These are phyloP conservation scores for Xestia sexstrigata DNA, from an alignment of 2,888 invertebrate species.

Conservation along the genomic window DNA sequence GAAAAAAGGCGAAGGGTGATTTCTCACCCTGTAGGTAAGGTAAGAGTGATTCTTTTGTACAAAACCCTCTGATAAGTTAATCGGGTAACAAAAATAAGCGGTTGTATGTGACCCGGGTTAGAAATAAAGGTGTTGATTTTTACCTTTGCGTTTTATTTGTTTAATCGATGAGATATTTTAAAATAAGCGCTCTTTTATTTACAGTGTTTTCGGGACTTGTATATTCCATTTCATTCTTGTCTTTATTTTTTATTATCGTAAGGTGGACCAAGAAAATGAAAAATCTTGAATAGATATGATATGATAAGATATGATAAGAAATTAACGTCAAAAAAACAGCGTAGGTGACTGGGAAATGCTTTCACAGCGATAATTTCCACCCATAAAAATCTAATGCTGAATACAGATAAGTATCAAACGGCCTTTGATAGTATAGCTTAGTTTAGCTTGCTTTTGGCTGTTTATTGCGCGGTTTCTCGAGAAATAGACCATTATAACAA, in stretches of 20 bases:
- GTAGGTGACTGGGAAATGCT: not conserved
- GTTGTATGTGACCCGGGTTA: slow-evolving; percentile 59
- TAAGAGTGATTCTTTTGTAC: slow-evolving; percentile 61
- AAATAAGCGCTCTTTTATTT: not conserved
- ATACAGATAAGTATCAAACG: not conserved
- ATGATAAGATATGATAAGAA: too few relatives aligned
- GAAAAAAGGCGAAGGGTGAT: slow-evolving; percentile 63
- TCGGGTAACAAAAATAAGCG: slow-evolving; percentile 62
- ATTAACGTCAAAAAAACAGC: not conserved
- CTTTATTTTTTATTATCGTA: slow-evolving; percentile 2
- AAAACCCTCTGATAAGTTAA: slow-evolving; percentile 65
- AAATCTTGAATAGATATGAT: not conserved
- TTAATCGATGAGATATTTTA: slow-evolving; percentile 20
- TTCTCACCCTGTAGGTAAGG: slow-evolving; percentile 61
- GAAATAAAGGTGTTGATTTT: slow-evolving; percentile 48
- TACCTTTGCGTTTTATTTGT: slow-evolving; percentile 32
- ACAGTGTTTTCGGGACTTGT: not conserved
- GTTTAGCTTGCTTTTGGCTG: too few relatives aligned
- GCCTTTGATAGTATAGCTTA: not conserved
- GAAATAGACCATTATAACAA: slow-evolving; percentile 17
- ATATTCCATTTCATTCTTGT: not conserved
- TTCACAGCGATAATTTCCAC: not conserved
- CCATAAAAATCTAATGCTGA: slow-evolving; percentile 2
- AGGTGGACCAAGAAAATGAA: not conserved
- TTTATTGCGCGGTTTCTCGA: not conserved